Evolutionary conservation across 1,140 invertebrate genomes (phyloP), one percentile per base, ranked within the genome.

Genomic region (Caerostris extrusa): DNA sequence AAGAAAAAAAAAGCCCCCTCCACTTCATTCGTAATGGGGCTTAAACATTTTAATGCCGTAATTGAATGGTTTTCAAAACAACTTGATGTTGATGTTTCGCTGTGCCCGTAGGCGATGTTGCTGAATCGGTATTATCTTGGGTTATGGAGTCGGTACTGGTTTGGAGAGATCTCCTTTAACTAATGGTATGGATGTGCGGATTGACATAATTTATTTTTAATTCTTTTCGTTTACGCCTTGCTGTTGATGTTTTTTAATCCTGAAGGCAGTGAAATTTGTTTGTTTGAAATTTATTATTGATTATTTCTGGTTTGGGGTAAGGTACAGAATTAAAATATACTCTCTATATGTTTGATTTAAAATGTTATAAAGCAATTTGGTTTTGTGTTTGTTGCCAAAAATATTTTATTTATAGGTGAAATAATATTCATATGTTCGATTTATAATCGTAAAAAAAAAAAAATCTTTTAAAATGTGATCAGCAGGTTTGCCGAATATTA

Each of bases 51-150:
- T 87, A 87, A 64, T 87, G 3, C 57, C n/a, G 57, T 87, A 87
- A 87, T 87, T 87, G 85, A 87, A 87, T 61, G 19, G 57, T 67
- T 87, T 64, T 64, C 12, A 87, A 87, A 83, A 83, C 82, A 83
- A 57, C 82, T 83, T 83, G n/a, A 88, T 88, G 64, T 64, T 64
- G 56, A 64, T 7, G 58, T 7, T 67, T 64, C 14, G 71, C 71
- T 14, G 50, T 53, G 71, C 34, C 71, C 12, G 34, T 77, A 50
- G 71, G 71, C 34, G 34, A 3, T 77, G 50, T 14, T 64, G 12
- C 12, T 64, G 12, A 10, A 14, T 17, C 53, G 71, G 71, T 4
- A 50, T 53, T 77, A 77, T 77, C 50, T 0, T 7, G 71, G 53
- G 34, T 77, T 77, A 14, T 50, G 4, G 34, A 77, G 71, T 4